These are phyloP conservation scores for Brevimyrus niger DNA, from an alignment of 2,113 vertebrate species.

Conservation along the genomic window DNA sequence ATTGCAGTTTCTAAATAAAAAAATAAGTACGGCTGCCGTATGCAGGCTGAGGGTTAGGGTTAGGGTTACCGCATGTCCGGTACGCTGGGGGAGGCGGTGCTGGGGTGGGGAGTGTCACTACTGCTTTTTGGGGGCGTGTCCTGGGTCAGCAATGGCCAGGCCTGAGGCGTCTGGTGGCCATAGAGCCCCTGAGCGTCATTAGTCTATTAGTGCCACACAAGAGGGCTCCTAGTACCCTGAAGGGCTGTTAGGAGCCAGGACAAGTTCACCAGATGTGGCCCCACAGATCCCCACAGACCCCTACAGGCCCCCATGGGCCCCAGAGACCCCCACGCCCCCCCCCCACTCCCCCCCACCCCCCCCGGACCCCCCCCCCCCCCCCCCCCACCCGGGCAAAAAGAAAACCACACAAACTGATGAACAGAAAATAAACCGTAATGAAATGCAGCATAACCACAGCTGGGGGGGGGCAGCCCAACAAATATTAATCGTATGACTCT, in stretches of 20 bases:
- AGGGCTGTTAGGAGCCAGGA: background rate
- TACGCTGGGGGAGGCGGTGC: background rate
- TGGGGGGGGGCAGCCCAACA: no score
- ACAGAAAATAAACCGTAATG: no score
- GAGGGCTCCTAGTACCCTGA: background rate
- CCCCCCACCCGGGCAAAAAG: no score
- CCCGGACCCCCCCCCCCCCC: no score
- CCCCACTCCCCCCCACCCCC: no score
- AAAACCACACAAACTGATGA: no score
- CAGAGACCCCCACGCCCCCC: no score
- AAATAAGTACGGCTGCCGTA: background rate
- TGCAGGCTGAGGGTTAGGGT: no score
- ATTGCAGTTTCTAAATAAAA: background rate
- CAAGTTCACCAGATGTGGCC: background rate
- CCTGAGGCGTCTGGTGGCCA: background rate
- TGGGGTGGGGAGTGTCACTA: background rate
- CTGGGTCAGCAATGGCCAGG: background rate
- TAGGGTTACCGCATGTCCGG: background rate
- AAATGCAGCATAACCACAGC: no score
- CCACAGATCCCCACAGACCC: background rate
- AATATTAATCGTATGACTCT: no score
- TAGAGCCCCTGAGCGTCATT: background rate
- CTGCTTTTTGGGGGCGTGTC: background rate
- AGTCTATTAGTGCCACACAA: background rate
- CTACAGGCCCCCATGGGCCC: no score